Percentiles rank a stretch among this genome's conserved stretches.
Evolutionary conservation across 2,113 vertebrate genomes (phyloP).

Genomic region (Pongo abelii): DNA sequence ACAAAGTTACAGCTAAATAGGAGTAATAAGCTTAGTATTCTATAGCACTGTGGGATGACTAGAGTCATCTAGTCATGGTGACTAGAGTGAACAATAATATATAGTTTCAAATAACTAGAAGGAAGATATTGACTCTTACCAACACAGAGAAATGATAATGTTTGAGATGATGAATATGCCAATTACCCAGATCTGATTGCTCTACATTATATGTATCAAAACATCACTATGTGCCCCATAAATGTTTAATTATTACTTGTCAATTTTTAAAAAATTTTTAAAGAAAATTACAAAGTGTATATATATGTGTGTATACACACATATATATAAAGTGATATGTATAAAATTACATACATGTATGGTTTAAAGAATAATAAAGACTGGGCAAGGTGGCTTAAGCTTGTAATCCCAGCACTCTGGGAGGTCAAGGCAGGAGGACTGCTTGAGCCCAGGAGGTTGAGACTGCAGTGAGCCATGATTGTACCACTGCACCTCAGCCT

Average conservation of each 20-base stretch:
- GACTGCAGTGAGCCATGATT: too few relatives aligned
- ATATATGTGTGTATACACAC: neutral
- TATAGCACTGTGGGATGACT: neutral
- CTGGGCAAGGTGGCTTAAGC: too few relatives aligned
- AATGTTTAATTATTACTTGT: neutral
- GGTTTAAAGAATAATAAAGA: neutral
- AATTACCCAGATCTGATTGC: neutral
- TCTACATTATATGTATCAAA: neutral
- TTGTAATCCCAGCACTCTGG: too few relatives aligned
- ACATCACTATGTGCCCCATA: neutral
- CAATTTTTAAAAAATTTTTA: neutral
- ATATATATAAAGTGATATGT: neutral
- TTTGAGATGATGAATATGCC: neutral
- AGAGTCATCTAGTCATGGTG: neutral
- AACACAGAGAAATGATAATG: neutral
- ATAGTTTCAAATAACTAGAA: neutral
- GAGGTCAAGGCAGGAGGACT: too few relatives aligned
- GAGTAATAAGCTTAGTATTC: neutral
- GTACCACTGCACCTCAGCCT: too few relatives aligned
- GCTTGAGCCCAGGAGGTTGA: too few relatives aligned
- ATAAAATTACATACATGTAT: neutral
- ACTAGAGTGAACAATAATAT: too few relatives aligned
- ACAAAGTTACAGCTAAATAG: neutral
- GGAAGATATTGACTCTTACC: neutral
- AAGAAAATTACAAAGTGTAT: neutral